Conservation (phyloP, 2,888 invertebrate species). For the Eilema depressum region DNA sequence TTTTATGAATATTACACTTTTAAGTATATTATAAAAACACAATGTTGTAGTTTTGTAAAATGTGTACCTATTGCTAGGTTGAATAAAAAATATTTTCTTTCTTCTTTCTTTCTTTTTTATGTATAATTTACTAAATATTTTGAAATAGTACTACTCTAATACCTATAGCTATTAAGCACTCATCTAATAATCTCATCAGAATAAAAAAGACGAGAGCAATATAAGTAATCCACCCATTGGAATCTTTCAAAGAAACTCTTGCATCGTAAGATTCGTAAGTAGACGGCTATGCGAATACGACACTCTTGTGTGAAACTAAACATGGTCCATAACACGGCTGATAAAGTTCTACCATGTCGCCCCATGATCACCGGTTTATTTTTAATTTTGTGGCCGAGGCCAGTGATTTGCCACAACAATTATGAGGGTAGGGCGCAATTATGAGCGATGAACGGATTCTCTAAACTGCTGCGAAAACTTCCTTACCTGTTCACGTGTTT, state of each 20-base stretch:
- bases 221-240: background rate
- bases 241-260: background rate
- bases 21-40: no score
- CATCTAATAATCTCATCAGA: no score
- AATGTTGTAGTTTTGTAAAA: no score
- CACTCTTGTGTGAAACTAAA: constrained; percentile 2
- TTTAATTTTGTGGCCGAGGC: constrained; percentile 40
- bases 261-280: constrained; percentile 5
- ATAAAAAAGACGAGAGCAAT: background rate
- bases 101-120: no score
- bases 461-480: background rate
- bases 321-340: constrained; percentile 41
- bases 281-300: background rate
- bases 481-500: no score
- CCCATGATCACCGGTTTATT: constrained; percentile 28
- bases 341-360: constrained; percentile 47
- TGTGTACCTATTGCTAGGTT: no score
- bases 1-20: no score
- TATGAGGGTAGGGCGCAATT: background rate
- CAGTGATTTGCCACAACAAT: constrained; percentile 38
- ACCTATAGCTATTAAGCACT: no score
- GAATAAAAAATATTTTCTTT: no score
- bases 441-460: background rate
- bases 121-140: no score
- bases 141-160: no score